Conservation (phyloP, 1,140 invertebrate species). For the Nasonia giraulti region DNA sequence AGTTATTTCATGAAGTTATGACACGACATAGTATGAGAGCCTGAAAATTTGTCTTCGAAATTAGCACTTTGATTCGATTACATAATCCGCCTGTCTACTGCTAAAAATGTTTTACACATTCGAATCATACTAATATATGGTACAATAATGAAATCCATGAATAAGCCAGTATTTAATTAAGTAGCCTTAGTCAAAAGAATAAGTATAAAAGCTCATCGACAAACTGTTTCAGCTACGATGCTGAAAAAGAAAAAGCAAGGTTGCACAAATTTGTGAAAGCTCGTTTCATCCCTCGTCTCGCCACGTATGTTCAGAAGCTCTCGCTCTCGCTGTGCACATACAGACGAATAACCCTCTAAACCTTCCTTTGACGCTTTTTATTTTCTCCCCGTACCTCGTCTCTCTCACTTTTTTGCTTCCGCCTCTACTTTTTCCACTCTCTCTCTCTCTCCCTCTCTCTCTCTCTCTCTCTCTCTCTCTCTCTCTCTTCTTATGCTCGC, state of each 20-base stretch:
- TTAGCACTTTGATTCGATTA: background rate
- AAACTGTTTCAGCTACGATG: too few relatives aligned
- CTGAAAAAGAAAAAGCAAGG: too few relatives aligned
- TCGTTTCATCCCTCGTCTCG: too few relatives aligned
- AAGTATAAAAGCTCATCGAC: too few relatives aligned
- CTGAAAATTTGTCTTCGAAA: background rate
- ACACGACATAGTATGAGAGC: background rate
- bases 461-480: background rate
- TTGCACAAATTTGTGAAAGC: too few relatives aligned
- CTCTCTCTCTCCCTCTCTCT: background rate
- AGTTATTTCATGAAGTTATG: background rate
- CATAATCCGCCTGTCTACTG: background rate
- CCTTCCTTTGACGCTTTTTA: background rate
- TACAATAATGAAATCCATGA: too few relatives aligned
- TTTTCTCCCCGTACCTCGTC: background rate
- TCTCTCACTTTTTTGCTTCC: background rate
- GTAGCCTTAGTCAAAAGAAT: too few relatives aligned
- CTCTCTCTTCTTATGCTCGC: background rate
- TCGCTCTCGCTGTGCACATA: too few relatives aligned
- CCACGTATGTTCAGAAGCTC: too few relatives aligned
- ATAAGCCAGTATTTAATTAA: too few relatives aligned
- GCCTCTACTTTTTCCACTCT: background rate
- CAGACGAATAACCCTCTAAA: too few relatives aligned
- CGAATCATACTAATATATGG: too few relatives aligned
- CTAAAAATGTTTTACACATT: background rate